Evolutionary conservation across 35 echinoderm and acorn worm species (phyloP).

Genomic region (Anneissia japonica): DNA sequence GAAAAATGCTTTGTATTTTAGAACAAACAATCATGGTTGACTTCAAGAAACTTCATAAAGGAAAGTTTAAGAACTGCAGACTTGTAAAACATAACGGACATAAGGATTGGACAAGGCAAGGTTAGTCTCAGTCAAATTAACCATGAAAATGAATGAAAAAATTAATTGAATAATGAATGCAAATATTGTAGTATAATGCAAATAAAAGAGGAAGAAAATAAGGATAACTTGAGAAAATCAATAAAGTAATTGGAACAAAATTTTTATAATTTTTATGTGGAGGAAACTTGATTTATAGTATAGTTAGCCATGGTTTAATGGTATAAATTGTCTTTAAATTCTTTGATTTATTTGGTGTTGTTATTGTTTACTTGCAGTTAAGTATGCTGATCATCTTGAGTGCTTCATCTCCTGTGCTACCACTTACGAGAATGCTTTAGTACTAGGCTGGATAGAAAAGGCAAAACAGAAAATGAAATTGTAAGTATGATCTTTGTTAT

Average conservation of each 20-base stretch:
- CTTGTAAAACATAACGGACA: constrained; percentile 77
- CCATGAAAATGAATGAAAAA: no score
- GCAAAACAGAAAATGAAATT: constrained; percentile 79
- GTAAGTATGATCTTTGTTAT: no score
- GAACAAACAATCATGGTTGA: constrained; percentile 86
- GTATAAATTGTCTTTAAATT: no score
- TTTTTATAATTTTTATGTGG: no score
- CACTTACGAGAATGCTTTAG: constrained; percentile 72
- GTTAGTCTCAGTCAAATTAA: no score
- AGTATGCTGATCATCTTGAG: constrained; percentile 76
- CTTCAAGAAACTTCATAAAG: constrained; percentile 84
- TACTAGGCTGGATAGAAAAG: constrained; percentile 94
- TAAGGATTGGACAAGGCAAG: constrained; percentile 82
- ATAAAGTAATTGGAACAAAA: no score
- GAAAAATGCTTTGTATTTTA: constrained; percentile 37
- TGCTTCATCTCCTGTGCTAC: constrained; percentile 98
- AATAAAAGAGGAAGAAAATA: no score
- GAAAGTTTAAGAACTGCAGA: constrained; percentile 75
- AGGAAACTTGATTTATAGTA: background rate
- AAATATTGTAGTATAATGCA: no score
- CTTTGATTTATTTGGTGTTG: background rate
- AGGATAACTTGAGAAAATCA: no score
- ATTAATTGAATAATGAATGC: no score
- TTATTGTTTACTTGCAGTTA: constrained; percentile 46
- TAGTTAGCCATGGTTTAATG: no score